Percentiles rank a stretch among this genome's conserved stretches.
These are phyloP conservation scores for Melanostoma mellinum DNA, from an alignment of 2,888 invertebrate species.

Conservation along the genomic window DNA sequence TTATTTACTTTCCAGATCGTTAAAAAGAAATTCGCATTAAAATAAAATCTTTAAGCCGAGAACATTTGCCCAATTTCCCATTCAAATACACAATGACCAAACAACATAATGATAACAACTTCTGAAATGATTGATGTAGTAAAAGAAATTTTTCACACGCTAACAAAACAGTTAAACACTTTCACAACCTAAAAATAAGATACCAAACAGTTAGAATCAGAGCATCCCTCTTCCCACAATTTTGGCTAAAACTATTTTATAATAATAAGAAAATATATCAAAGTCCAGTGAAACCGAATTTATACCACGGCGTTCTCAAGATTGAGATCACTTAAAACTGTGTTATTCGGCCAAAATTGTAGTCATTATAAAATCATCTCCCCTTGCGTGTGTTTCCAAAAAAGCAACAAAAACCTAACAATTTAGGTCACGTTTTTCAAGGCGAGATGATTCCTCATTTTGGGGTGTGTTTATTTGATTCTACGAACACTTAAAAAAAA, in stretches of 20 bases:
- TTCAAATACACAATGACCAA: too few species aligned
- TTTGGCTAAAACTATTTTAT: background rate
- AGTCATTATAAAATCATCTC: background rate
- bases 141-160: too few species aligned
- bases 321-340: background rate
- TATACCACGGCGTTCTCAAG: background rate
- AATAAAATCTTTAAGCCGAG: too few species aligned
- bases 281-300: background rate
- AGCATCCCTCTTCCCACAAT: background rate
- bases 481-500: background rate
- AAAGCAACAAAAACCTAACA: slow-evolving; percentile 18
- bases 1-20: too few species aligned
- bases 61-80: too few species aligned
- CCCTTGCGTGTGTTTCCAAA: background rate
- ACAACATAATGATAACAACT: too few species aligned
- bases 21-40: too few species aligned
- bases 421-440: slow-evolving; percentile 68
- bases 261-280: background rate
- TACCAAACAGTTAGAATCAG: background rate
- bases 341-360: background rate
- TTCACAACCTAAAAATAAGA: too few species aligned
- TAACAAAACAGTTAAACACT: too few species aligned
- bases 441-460: slow-evolving; percentile 51
- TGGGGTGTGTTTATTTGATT: slow-evolving; percentile 52
- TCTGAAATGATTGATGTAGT: too few species aligned